Evolutionary conservation across 2,888 invertebrate genomes (phyloP).

Genomic region (Venusia cambrica): DNA sequence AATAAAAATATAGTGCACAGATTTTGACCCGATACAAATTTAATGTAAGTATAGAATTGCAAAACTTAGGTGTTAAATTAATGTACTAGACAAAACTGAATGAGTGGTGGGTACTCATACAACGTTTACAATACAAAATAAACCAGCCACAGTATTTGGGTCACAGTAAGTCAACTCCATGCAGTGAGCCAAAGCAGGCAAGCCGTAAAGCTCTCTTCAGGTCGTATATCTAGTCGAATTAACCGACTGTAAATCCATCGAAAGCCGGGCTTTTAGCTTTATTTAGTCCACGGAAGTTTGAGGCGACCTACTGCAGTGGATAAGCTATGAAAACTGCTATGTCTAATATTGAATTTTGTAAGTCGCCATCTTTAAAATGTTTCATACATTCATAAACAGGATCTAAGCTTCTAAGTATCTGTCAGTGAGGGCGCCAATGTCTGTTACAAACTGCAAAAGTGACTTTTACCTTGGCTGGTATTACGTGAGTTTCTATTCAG

Average conservation of each 20-base stretch:
- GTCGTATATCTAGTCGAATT: conserved; percentile 61
- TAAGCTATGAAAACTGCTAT: conserved; percentile 8
- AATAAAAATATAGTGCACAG: too few relatives aligned
- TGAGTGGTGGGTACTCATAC: too few relatives aligned
- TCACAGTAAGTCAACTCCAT: conserved; percentile 23
- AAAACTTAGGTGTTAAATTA: too few relatives aligned
- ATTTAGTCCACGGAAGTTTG: conserved; percentile 13
- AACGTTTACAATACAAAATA: conserved; percentile 12
- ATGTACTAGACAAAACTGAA: too few relatives aligned
- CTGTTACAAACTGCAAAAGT: too few relatives aligned
- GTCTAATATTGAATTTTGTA: conserved; percentile 6
- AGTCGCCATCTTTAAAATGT: background rate
- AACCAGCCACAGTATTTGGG: conserved; percentile 20
- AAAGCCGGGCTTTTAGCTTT: conserved; percentile 46
- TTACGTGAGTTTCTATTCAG: too few relatives aligned
- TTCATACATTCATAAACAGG: too few relatives aligned
- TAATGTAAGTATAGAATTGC: too few relatives aligned
- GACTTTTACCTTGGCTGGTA: too few relatives aligned
- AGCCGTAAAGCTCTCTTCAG: conserved; percentile 53
- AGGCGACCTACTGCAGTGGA: conserved; percentile 9
- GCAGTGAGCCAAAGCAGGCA: conserved; percentile 26
- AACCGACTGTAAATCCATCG: conserved; percentile 65
- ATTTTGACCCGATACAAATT: too few relatives aligned
- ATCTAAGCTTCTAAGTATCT: too few relatives aligned
- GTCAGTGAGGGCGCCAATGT: too few relatives aligned